Evolutionary conservation across 2,888 invertebrate species (phyloP), one percentile per base, ranked within the genome.

Genomic region (Argyresthia albistria): DNA sequence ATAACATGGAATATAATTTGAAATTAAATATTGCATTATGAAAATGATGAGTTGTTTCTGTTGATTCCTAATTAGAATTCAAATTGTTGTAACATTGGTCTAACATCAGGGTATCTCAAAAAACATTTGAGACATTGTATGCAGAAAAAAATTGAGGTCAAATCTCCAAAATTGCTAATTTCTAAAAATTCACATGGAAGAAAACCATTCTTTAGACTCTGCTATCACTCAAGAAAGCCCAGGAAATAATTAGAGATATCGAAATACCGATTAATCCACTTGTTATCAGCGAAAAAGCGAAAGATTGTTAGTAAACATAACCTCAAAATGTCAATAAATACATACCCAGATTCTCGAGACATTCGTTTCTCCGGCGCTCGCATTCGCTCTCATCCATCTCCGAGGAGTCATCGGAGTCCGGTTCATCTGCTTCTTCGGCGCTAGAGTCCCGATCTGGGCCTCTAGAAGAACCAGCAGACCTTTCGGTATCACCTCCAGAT

Each of bases 301-400:
- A 52, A 36, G 47, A 59, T 71, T 82, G 82, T 83, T 86, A 79
- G 84, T 87, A 87, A 86, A 86, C 86, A 87, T 87, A 87, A 87
- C 87, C 87, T 84, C 63, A 66, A 73, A 69, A 56, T 54, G 58
- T 49, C 55, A 49, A 50, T 55, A 46, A 8, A 35, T 52, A 70
- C 71, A 51, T 54, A 90, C 91, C 81, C 73, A 97, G 88, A 71
- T 96, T 96, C 65, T 96, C 94, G 60, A 96, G 89, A 65, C 95
- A 95, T 69, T 96, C 95, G 60, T 90, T 92, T 58, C 96, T 88
- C 52, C 96, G 88, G 55, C 92, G 90, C 69, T 97, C 97, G 64
- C 96, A 97, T 80, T 97, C 97, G 59, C 92, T 93, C 72, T 96
- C 97, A 75, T 97, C 97, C 93, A 97, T 93, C 81, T 97, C 97